These are phyloP conservation scores for Chaetoderma sp. DNA, from an alignment of 2,888 invertebrate genomes.

Conservation along the genomic window DNA sequence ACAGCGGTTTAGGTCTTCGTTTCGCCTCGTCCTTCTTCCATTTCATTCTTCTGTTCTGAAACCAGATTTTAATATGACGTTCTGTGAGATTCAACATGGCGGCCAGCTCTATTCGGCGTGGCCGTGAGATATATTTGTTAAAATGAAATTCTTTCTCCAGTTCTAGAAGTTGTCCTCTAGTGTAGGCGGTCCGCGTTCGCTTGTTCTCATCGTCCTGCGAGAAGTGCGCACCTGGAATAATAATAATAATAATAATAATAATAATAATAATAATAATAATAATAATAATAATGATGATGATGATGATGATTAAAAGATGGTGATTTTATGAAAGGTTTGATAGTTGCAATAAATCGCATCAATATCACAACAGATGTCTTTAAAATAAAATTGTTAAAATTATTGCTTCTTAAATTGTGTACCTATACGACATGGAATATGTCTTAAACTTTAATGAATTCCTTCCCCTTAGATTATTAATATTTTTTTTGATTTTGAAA, in stretches of 20 bases:
- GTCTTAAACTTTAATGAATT: no score
- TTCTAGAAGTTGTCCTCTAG: conserved; percentile 96
- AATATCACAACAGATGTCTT: no score
- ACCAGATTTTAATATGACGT: conserved; percentile 80
- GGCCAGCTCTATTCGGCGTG: conserved; percentile 96
- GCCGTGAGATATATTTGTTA: conserved; percentile 96
- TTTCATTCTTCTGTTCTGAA: conserved; percentile 72
- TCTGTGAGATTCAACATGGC: conserved; percentile 96
- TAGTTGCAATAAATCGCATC: no score
- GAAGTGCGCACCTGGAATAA: conserved; percentile 61
- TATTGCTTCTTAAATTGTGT: no score
- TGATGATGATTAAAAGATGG: no score
- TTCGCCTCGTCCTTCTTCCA: conserved; percentile 69
- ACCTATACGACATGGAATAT: no score
- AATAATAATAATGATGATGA: no score
- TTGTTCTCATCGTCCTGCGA: conserved; percentile 67
- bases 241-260: background rate
- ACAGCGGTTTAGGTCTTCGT: conserved; percentile 52
- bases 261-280: no score
- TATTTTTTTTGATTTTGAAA: no score
- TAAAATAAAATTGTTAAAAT: no score
- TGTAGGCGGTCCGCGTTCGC: conserved; percentile 96
- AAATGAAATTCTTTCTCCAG: conserved; percentile 99
- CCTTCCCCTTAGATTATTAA: no score
- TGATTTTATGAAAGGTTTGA: no score